A percentile compares a stretch with the other conserved stretches of the same genome.
Evolutionary conservation across 2,888 invertebrate species (phyloP).

Genomic region (Latrodectus hesperus): DNA sequence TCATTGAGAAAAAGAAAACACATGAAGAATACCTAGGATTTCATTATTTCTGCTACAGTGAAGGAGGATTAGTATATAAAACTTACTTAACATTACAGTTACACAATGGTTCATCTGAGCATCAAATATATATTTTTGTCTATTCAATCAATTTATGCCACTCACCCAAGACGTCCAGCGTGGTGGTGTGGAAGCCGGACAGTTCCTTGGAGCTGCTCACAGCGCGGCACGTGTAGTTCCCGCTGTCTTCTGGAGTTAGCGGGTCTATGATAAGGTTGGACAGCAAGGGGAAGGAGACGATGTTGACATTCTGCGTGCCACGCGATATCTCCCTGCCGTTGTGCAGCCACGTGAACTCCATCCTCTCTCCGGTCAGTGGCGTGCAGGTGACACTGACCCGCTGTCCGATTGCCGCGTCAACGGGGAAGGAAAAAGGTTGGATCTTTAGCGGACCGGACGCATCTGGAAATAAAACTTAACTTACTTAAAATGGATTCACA

Average conservation of each 20-base stretch:
- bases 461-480: neutral
- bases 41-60: too few species aligned
- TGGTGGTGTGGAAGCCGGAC: conserved; percentile 15
- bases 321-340: conserved; percentile 9
- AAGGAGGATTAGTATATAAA: too few species aligned
- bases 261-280: conserved; percentile 30
- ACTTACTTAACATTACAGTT: too few species aligned
- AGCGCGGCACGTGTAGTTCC: conserved; percentile 47
- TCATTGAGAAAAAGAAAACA: too few species aligned
- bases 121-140: too few species aligned
- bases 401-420: neutral
- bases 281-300: conserved; percentile 6
- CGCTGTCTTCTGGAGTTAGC: conserved; percentile 28
- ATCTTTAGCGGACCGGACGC: neutral
- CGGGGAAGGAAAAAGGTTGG: conserved; percentile 40
- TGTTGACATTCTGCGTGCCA: conserved; percentile 3
- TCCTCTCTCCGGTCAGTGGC: conserved; percentile 1
- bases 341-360: conserved; percentile 38
- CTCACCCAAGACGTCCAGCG: conserved; percentile 44
- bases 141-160: too few species aligned
- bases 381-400: conserved; percentile 15
- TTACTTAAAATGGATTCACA: too few species aligned
- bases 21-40: too few species aligned
- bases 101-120: too few species aligned
- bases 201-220: conserved; percentile 41